Conservation (phyloP, 2,113 vertebrate genomes). For the Mus pahari region DNA sequence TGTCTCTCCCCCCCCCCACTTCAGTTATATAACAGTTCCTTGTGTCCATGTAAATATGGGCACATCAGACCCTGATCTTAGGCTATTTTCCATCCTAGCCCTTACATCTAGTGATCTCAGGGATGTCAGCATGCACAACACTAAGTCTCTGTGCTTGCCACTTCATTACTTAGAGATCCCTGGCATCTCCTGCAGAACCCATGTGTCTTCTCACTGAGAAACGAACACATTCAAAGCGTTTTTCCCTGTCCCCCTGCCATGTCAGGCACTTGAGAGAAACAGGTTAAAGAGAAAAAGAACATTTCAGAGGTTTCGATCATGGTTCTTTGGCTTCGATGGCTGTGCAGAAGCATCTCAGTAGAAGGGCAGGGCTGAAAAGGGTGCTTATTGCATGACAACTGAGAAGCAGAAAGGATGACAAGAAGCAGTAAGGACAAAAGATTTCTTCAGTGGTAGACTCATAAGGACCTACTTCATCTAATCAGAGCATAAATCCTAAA, state of each 20-base stretch:
- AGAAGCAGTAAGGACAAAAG: background rate
- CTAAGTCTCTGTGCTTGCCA: accelerated
- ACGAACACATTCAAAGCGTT: background rate
- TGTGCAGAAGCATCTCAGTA: background rate
- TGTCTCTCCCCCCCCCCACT: background rate
- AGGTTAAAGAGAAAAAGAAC: background rate
- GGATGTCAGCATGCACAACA: background rate
- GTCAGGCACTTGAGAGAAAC: background rate
- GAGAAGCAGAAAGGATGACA: background rate
- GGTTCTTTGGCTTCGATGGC: background rate
- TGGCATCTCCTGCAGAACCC: accelerated
- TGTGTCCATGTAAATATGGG: background rate
- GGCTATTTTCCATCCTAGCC: background rate
- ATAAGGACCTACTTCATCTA: background rate
- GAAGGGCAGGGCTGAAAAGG: background rate
- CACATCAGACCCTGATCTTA: background rate
- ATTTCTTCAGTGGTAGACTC: background rate
- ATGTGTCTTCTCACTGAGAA: background rate
- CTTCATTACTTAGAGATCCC: background rate
- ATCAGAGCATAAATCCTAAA: background rate
- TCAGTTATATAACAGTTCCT: background rate
- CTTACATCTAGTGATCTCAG: background rate
- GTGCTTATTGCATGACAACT: background rate
- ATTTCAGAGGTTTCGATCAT: background rate
- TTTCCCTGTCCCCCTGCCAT: background rate